Conservation (phyloP, 92 coral and sea anemone species). For the Micromussa lordhowensis region DNA sequence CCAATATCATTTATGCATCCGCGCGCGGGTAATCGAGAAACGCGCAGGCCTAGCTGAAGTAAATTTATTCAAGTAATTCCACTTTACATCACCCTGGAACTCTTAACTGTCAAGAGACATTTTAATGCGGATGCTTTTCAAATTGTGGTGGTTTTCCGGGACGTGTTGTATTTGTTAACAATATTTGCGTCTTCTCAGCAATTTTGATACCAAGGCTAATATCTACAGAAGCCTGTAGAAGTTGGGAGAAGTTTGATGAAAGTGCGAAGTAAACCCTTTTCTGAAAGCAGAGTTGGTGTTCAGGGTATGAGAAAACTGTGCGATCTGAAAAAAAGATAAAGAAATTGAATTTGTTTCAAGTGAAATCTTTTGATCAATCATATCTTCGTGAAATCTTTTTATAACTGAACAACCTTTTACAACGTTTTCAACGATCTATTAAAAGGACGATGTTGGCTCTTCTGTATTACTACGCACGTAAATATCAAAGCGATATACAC, state of each 20-base stretch:
- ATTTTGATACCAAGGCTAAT: background rate
- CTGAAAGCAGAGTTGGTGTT: background rate
- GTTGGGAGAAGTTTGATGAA: background rate
- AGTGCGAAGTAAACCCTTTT: background rate
- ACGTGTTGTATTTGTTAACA: conserved; percentile 15
- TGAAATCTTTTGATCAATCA: background rate
- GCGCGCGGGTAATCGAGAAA: background rate
- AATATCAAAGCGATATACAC: no score
- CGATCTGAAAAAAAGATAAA: background rate
- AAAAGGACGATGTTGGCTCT: conserved; percentile 9
- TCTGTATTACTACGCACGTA: background rate
- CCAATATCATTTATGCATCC: background rate
- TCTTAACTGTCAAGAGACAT: background rate
- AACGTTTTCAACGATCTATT: background rate
- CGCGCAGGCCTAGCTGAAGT: conserved; percentile 10
- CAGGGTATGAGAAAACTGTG: background rate
- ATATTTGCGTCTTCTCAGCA: conserved; percentile 6
- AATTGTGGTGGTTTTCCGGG: conserved; percentile 17
- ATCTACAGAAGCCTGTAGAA: background rate
- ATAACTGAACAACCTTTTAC: background rate
- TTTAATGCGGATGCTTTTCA: conserved; percentile 22
- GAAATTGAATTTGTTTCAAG: background rate
- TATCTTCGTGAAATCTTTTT: background rate
- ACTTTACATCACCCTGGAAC: background rate
- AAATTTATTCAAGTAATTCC: background rate